Conservation (phyloP, 2,888 invertebrate genomes). For the Drosophila rellima region DNA sequence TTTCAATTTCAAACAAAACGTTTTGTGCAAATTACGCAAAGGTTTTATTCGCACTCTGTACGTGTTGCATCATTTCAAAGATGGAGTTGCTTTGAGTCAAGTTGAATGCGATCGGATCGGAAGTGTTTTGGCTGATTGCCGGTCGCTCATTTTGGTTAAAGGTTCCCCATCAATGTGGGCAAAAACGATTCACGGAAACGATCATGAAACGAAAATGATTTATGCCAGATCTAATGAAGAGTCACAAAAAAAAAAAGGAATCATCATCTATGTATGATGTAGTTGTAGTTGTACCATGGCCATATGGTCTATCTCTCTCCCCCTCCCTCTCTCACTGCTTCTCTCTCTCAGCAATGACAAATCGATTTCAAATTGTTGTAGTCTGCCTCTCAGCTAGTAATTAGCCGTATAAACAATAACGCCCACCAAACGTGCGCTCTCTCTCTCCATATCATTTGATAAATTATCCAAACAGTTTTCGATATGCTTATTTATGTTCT, state of each 20-base stretch:
- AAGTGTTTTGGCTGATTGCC: constrained; percentile 73
- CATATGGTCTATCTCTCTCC: constrained; percentile 36
- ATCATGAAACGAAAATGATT: constrained; percentile 59
- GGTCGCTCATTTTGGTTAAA: constrained; percentile 49
- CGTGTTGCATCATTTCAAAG: constrained; percentile 70
- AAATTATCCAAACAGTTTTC: constrained; percentile 64
- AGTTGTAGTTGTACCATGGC: background rate
- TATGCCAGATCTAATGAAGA: constrained; percentile 46
- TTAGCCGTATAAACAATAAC: constrained; percentile 56
- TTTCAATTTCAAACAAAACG: constrained; percentile 84
- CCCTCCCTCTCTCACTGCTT: background rate
- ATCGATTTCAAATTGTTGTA: constrained; percentile 65
- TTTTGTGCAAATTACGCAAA: constrained; percentile 78
- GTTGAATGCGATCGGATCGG: constrained; percentile 56
- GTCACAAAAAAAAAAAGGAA: constrained; percentile 22
- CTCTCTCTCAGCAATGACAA: constrained; percentile 43
- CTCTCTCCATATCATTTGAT: constrained; percentile 69
- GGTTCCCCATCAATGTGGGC: constrained; percentile 19
- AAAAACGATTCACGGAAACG: constrained; percentile 64
- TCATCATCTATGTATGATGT: constrained; percentile 7
- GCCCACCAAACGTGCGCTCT: constrained; percentile 48
- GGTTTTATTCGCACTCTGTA: constrained; percentile 69
- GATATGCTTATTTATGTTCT: constrained; percentile 66
- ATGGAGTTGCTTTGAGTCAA: constrained; percentile 25
- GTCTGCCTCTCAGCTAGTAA: constrained; percentile 31